Conservation (phyloP, 2,797 vertebrate species). For the Sternarchorhynchus goeldii region DNA sequence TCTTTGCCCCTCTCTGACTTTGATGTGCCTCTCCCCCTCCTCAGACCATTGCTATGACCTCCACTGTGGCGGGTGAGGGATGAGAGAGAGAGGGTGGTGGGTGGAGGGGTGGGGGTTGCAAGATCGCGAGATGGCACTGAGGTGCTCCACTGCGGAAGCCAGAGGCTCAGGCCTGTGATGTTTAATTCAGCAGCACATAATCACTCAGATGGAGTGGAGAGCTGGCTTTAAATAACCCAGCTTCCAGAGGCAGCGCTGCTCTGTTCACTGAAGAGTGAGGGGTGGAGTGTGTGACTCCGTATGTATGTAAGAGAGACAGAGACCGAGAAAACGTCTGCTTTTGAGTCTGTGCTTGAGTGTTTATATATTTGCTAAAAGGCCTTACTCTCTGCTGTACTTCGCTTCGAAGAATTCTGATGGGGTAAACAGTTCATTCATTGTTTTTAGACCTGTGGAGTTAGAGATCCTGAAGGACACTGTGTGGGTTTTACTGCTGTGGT, state of each 20-base stretch:
- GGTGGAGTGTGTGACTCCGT: slow-evolving; percentile 54
- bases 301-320: slow-evolving; percentile 52
- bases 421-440: not conserved
- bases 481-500: slow-evolving; percentile 28
- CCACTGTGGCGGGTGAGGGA: slow-evolving; percentile 20
- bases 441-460: not conserved
- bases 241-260: slow-evolving; percentile 77
- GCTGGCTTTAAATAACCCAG: slow-evolving; percentile 83
- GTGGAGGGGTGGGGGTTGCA: slow-evolving; percentile 70
- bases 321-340: not conserved
- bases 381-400: not conserved
- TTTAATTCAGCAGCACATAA: slow-evolving; percentile 85
- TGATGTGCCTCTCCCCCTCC: slow-evolving; percentile 33
- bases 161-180: slow-evolving; percentile 81
- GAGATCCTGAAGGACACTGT: slow-evolving; percentile 21
- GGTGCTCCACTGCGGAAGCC: slow-evolving; percentile 72
- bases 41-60: slow-evolving; percentile 12
- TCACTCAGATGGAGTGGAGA: slow-evolving; percentile 80
- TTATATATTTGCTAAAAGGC: slow-evolving; percentile 22
- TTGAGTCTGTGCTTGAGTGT: slow-evolving; percentile 56
- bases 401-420: not conserved
- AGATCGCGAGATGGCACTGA: slow-evolving; percentile 61
- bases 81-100: slow-evolving; percentile 19
- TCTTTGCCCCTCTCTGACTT: slow-evolving; percentile 29
- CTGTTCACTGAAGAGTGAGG: slow-evolving; percentile 66